A percentile compares a stretch with the other conserved stretches of the same genome.
These are phyloP conservation scores for Bagarius yarrelli DNA, from an alignment of 2,113 vertebrate genomes.

Conservation along the genomic window DNA sequence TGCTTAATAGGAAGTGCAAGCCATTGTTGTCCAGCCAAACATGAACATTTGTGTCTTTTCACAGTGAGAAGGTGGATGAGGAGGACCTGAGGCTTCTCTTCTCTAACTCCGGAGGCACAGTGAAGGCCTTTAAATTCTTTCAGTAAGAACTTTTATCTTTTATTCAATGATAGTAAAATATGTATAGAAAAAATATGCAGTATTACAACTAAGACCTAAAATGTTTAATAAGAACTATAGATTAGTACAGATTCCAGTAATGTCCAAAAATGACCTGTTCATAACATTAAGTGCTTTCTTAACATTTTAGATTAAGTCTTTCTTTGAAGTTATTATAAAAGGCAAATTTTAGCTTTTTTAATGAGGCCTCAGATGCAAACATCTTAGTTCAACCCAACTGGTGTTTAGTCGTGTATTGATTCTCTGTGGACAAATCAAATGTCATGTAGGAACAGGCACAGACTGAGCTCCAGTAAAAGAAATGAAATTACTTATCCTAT, in stretches of 20 bases:
- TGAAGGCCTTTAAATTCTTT: conserved; percentile 99
- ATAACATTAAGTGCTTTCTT: no score
- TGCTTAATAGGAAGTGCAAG: no score
- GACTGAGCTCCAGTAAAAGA: not conserved
- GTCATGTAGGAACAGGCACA: not conserved
- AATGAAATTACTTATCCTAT: not conserved
- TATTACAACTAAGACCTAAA: no score
- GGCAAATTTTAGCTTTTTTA: no score
- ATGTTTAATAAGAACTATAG: no score
- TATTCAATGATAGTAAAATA: not conserved
- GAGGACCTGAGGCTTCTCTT: conserved; percentile 94
- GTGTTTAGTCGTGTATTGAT: not conserved
- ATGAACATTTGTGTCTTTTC: conserved; percentile 31
- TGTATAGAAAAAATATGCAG: no score
- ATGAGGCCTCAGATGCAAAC: no score
- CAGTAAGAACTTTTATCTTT: conserved; percentile 82
- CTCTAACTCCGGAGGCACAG: conserved; percentile 91
- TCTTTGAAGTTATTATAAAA: no score
- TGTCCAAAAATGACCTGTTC: no score
- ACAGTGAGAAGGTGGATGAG: conserved; percentile 89
- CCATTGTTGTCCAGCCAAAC: not conserved
- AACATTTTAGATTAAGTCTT: no score
- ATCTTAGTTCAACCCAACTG: no score
- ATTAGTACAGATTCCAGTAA: no score
- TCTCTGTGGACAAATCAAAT: not conserved